These are phyloP conservation scores for Istiophorus platypterus DNA, from an alignment of 2,113 vertebrate species.

Conservation along the genomic window DNA sequence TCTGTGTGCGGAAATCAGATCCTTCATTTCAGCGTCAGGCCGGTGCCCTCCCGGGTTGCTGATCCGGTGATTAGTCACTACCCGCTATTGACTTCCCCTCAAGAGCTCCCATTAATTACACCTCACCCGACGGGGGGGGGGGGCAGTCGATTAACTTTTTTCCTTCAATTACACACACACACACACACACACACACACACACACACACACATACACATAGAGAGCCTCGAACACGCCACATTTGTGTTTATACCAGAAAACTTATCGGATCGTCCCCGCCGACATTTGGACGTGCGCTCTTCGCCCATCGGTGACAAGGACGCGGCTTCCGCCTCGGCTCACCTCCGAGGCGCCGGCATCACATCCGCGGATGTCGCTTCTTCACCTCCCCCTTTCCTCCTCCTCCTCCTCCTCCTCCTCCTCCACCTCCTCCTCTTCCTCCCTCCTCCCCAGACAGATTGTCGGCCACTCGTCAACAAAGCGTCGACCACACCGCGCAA, in stretches of 20 bases:
- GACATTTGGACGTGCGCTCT: no score
- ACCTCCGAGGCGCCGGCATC: neutral
- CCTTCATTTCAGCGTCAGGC: neutral
- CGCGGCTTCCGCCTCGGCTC: no score
- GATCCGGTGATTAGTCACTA: constrained; percentile 55
- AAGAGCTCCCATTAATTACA: constrained; percentile 37
- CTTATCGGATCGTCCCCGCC: no score
- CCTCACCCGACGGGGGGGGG: neutral
- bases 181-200: no score
- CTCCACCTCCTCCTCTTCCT: no score
- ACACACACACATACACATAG: no score
- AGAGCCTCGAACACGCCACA: no score
- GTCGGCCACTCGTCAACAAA: neutral
- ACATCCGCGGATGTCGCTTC: neutral
- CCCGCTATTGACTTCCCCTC: constrained; percentile 30
- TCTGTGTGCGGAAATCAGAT: neutral
- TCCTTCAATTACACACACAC: no score
- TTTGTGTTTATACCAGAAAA: no score
- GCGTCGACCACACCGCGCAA: neutral
- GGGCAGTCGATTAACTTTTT: constrained; percentile 12
- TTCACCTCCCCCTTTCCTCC: no score
- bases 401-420: no score
- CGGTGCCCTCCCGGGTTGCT: neutral
- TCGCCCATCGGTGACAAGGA: no score
- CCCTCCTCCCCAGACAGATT: constrained; percentile 18